Conservation (phyloP, 2,113 vertebrate genomes). For the Hippocampus comes region DNA sequence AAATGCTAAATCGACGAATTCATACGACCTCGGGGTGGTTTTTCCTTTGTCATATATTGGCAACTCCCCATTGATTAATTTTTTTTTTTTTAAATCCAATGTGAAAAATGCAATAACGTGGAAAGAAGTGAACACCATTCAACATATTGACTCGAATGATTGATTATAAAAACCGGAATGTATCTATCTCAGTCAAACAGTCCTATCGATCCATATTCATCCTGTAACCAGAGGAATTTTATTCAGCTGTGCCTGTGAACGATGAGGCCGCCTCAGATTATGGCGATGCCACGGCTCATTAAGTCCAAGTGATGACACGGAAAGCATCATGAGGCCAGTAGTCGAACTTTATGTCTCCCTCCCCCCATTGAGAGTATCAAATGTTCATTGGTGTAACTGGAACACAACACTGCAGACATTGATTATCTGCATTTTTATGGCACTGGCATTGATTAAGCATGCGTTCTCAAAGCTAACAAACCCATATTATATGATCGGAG, state of each 20-base stretch:
- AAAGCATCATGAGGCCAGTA: constrained; percentile 13
- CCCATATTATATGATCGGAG: background rate
- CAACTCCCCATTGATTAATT: too few relatives aligned
- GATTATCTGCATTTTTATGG: constrained; percentile 39
- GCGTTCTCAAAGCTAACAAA: background rate
- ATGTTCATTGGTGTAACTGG: constrained; percentile 17
- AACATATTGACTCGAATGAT: too few relatives aligned
- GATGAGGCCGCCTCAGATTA: background rate
- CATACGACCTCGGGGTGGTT: too few relatives aligned
- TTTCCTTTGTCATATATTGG: too few relatives aligned
- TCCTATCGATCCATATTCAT: too few relatives aligned
- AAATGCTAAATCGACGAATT: too few relatives aligned
- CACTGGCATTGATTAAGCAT: background rate
- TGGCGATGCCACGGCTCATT: background rate
- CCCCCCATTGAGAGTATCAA: constrained; percentile 14
- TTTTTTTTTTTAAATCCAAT: too few relatives aligned
- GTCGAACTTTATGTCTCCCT: constrained; percentile 7
- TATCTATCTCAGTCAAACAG: too few relatives aligned
- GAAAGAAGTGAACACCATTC: too few relatives aligned
- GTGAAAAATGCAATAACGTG: too few relatives aligned
- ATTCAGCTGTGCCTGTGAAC: background rate
- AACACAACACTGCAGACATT: constrained; percentile 25
- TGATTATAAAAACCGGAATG: too few relatives aligned
- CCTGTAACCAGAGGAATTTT: too few relatives aligned
- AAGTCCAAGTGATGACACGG: background rate